phyloP scores from a whole-genome alignment of 2,888 invertebrate genomes.

The Chironomus riparius region DNA sequence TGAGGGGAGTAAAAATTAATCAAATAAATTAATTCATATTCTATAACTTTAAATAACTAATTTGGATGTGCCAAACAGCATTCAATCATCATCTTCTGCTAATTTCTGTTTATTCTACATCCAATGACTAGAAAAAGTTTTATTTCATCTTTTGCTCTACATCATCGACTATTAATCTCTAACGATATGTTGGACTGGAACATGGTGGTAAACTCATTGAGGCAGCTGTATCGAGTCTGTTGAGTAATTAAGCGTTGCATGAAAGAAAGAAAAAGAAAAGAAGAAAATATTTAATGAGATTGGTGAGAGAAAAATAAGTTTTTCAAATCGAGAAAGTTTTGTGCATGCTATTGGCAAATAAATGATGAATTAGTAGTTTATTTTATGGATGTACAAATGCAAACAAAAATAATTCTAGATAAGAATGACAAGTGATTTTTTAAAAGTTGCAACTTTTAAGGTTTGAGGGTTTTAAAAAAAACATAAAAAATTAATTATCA shows the following conservation, averaged over 20 bases:
- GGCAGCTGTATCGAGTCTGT: slow-evolving; percentile 41
- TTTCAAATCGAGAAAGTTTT: background rate
- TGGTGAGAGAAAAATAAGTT: background rate
- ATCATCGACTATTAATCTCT: background rate
- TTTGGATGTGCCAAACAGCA: background rate
- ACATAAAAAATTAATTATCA: slow-evolving; percentile 29
- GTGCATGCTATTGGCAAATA: background rate
- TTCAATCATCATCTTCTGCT: background rate
- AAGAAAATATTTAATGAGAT: background rate
- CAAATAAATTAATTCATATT: no score
- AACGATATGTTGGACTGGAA: slow-evolving; percentile 16
- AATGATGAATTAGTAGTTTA: slow-evolving; percentile 29
- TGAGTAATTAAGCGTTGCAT: background rate
- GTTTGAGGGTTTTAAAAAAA: no score
- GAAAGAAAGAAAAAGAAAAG: slow-evolving; percentile 19
- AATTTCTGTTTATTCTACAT: background rate
- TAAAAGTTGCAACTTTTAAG: no score
- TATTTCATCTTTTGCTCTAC: background rate
- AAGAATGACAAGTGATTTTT: no score
- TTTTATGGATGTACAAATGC: slow-evolving; percentile 40
- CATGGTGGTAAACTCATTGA: slow-evolving; percentile 41
- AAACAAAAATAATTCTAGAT: no score
- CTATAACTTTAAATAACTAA: background rate
- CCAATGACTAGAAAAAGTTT: background rate
- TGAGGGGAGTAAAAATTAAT: no score